Base-by-base conservation (phyloP, 2,888 invertebrate genomes). In the Dexiosoma caninum region DNA sequence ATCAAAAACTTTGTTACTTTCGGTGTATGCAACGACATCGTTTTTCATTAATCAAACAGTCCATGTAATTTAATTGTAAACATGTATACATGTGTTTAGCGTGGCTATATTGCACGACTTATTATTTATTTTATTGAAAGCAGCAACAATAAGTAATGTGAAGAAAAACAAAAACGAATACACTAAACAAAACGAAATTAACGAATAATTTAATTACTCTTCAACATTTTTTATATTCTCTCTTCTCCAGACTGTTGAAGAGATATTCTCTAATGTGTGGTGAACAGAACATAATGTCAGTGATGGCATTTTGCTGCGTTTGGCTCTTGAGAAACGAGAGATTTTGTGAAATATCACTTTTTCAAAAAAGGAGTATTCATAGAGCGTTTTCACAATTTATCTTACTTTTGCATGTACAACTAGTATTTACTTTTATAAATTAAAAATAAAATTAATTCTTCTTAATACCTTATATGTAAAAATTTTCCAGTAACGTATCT, bases 151-250 rank as follows among this genome's bases (percentile, higher is more conserved):
- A 53, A 21, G 35, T 14, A 30, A 30, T 1, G n/a, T 7, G 35
- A 16, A 10, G 2, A 3, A 16, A 16, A 32, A 21, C 12, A n/a
- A 30, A 51, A 30, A 30, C 30, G 2, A 19, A 23, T 66, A 66
- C 49, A 40, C 32, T 10, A 30, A 37, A 74, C 37, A 74, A 64
- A 62, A 55, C 30, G 2, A 69, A 69, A 32, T 57, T 59, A 75
- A 75, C 37, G 74, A 49, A 75, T 66, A 2, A 59, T 75, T 75
- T 66, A 66, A 75, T 75, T 66, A 59, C 57, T 67, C 66, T 66
- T n/a, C 74, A 32, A 40, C 21, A 27, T 30, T 55, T 35, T 46
- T 9, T 14, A 10, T 42, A 10, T 30, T 0, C 12, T 64, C 46
- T 66, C 30, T 40, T 19, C 5, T 55, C 10, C 8, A 23, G 14